Conservation (phyloP, 2,888 invertebrate genomes). For the Asteroscopus sphinx region DNA sequence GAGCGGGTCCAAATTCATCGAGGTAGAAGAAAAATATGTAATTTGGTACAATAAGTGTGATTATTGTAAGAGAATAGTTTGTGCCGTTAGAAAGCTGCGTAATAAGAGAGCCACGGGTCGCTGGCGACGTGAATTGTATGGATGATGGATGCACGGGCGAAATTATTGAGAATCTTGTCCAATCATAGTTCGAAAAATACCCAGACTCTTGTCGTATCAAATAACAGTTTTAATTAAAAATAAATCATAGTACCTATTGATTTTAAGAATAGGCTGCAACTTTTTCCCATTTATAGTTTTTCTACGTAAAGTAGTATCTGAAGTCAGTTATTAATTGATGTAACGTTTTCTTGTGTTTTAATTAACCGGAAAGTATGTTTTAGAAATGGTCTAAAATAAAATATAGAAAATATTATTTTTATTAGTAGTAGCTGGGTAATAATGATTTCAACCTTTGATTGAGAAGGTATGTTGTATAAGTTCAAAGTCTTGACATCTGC, state of each 20-base stretch:
- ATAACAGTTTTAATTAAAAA: slow-evolving; percentile 11
- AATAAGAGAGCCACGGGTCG: slow-evolving; percentile 60
- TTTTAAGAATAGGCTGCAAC: slow-evolving; percentile 6
- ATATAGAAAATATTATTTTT: too few relatives aligned
- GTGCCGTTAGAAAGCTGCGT: slow-evolving; percentile 68
- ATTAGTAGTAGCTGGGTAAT: too few relatives aligned
- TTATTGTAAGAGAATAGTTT: slow-evolving; percentile 63
- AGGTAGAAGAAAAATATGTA: slow-evolving; percentile 59
- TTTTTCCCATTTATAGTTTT: slow-evolving; percentile 9
- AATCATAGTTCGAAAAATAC: slow-evolving; percentile 37
- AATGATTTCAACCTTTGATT: too few relatives aligned
- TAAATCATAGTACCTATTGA: slow-evolving; percentile 7
- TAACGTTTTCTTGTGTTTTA: slow-evolving; percentile 12
- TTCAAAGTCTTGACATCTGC: too few relatives aligned
- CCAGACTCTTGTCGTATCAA: slow-evolving; percentile 4
- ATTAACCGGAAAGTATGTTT: slow-evolving; percentile 1
- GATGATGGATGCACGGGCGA: slow-evolving; percentile 41
- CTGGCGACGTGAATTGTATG: slow-evolving; percentile 41
- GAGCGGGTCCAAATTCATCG: slow-evolving; percentile 30
- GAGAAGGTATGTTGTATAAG: too few relatives aligned
- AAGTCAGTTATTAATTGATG: slow-evolving; percentile 7
- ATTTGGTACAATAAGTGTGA: slow-evolving; percentile 66
- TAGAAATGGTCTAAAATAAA: background rate
- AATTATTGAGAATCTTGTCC: slow-evolving; percentile 45
- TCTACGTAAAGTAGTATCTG: background rate